Conservation (phyloP, 2,797 vertebrate genomes). For the Anguilla pacifica region DNA sequence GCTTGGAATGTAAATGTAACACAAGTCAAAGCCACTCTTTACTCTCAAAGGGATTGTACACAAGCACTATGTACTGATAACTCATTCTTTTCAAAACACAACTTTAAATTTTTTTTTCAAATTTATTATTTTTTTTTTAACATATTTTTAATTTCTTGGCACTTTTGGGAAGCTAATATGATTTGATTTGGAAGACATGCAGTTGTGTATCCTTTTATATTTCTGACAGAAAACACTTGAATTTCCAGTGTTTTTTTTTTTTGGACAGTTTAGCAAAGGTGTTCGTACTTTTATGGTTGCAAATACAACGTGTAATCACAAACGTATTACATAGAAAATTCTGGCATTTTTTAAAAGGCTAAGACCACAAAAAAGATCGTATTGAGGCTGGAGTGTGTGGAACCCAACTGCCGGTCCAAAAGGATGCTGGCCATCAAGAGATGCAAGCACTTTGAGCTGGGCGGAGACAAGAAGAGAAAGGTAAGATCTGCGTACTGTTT, state of each 20-base stretch:
- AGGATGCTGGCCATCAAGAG: slow-evolving; percentile 98
- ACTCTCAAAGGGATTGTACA: too few relatives aligned
- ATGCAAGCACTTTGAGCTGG: slow-evolving; percentile 98
- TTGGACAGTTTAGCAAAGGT: neutral
- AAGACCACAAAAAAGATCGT: slow-evolving; percentile 99
- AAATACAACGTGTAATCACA: neutral
- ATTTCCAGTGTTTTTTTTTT: neutral
- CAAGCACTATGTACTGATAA: too few relatives aligned
- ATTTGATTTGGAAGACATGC: too few relatives aligned
- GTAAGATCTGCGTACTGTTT: slow-evolving; percentile 57
- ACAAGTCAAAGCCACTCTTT: too few relatives aligned
- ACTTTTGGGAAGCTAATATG: too few relatives aligned
- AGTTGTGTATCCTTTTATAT: neutral
- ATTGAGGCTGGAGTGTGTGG: slow-evolving; percentile 93
- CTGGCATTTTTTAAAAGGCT: slow-evolving; percentile 68
- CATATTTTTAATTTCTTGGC: too few relatives aligned
- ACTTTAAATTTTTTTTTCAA: too few relatives aligned
- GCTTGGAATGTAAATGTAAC: too few relatives aligned
- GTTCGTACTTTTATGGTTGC: neutral
- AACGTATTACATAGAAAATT: too few relatives aligned
- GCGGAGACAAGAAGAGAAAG: slow-evolving; percentile 99
- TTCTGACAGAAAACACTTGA: neutral
- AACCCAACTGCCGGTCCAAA: slow-evolving; percentile 96
- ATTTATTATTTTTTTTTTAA: too few relatives aligned
- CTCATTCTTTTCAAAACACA: too few relatives aligned